Evolutionary conservation across 23 tunicate species (phyloP).

Genomic region (Ciona savignyi): DNA sequence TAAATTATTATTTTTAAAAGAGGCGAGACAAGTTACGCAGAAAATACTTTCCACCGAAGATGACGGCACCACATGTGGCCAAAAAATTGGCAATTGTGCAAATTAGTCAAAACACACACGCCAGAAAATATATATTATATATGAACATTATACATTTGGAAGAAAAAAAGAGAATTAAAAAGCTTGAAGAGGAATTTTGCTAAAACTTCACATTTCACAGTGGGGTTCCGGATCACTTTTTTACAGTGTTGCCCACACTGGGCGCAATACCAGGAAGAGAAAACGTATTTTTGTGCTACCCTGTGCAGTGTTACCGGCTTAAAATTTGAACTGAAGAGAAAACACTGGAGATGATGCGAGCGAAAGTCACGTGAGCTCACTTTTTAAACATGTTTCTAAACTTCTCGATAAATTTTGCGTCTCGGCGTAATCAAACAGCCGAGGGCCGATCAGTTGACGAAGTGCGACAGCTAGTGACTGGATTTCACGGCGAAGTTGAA

Average conservation of each 20-base stretch:
- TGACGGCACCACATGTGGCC: background rate
- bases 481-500: slow-evolving; percentile 36
- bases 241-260: background rate
- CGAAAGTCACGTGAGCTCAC: background rate
- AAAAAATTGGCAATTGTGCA: background rate
- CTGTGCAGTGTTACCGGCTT: background rate
- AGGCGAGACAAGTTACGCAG: too few species aligned
- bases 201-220: background rate
- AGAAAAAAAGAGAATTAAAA: too few species aligned
- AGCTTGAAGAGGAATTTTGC: background rate
- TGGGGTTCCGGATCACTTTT: too few species aligned
- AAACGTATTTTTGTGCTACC: background rate
- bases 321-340: too few species aligned
- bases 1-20: too few species aligned
- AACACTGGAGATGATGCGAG: background rate
- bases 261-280: background rate
- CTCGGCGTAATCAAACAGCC: slow-evolving; percentile 55
- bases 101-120: background rate
- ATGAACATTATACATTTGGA: too few species aligned
- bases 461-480: slow-evolving; percentile 38
- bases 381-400: background rate
- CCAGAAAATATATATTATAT: too few species aligned
- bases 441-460: slow-evolving; percentile 19
- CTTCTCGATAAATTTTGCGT: slow-evolving; percentile 12
- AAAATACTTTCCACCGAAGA: too few species aligned